Evolutionary conservation across 2,113 vertebrate species (phyloP), one percentile per base, ranked within the genome.

Genomic region (Crotalus helleri): DNA sequence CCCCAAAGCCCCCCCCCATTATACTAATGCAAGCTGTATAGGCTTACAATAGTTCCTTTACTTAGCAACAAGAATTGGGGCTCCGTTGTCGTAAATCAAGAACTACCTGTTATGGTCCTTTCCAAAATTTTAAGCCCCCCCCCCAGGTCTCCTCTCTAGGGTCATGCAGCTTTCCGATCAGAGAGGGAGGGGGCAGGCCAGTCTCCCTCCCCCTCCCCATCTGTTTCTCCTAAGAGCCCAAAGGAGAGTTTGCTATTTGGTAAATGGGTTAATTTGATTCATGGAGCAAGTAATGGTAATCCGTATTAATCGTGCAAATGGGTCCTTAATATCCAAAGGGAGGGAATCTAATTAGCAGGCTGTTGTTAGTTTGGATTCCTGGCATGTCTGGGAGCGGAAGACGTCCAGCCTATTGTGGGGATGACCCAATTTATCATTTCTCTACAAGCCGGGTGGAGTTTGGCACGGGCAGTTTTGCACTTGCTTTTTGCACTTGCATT

Each of bases 221-320:
- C 95, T 94, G 93, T 96, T 95, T 92, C 24, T 92, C 93, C 58
- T 94, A 95, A 95, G 94, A 94, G 95, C 94, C 94, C 96, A 95
- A 95, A 95, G 90, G 94, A 92, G 0, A 1, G 90, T 94, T 96
- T 91, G 92, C 39, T 94, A 90, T 94, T 91, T 95, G 94, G 95
- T 97, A 96, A 97, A 96, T 95, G 95, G 94, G 94, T 91, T 92
- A 96, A 96, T 94, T 95, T 95, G 96, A 88, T 91, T 96, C 94
- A 95, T 90, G 93, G 93, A 92, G 94, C 96, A 93, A 93, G 96
- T 95, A 95, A 95, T 95, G 95, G 94, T 96, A 97, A 96, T 96
- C 92, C 92, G 93, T 94, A 96, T 94, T 92, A 95, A 94, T 92
- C 95, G 93, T 95, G 93, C 92, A 97, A 96, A 96, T 97, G 94